phyloP scores from a whole-genome alignment of 1,140 invertebrate species.

The Drosophila rhopaloa region DNA sequence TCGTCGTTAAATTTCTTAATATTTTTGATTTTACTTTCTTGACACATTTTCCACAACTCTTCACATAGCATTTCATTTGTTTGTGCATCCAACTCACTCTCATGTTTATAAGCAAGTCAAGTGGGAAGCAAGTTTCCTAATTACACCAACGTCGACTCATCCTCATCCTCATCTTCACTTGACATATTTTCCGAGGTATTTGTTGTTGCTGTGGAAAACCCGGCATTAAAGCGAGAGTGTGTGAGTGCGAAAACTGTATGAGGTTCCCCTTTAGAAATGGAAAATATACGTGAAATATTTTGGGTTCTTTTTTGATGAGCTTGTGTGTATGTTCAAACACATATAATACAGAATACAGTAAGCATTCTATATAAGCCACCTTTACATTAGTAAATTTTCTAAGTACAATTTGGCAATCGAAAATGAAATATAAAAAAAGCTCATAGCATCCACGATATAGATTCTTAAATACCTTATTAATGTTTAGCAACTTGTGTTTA shows the following conservation, averaged over 20 bases:
- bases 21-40: constrained; percentile 3
- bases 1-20: too few species aligned
- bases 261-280: constrained; percentile 25
- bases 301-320: constrained; percentile 17
- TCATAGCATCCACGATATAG: too few species aligned
- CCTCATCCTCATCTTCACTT: constrained; percentile 58
- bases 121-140: constrained; percentile 76
- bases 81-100: not conserved
- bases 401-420: too few species aligned
- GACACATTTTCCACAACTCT: not conserved
- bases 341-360: constrained; percentile 8
- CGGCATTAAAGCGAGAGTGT: constrained; percentile 14
- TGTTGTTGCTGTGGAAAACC: constrained; percentile 20
- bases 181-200: constrained; percentile 60
- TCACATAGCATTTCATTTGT: constrained; percentile 7
- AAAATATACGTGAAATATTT: constrained; percentile 38
- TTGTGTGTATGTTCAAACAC: constrained; percentile 5
- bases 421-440: too few species aligned
- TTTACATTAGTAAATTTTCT: too few species aligned
- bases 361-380: too few species aligned
- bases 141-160: constrained; percentile 59
- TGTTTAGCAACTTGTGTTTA: too few species aligned
- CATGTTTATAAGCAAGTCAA: constrained; percentile 61
- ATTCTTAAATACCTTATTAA: too few species aligned
- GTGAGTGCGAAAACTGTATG: not conserved